These are phyloP conservation scores for Tipula confusa DNA, from an alignment of 2,888 invertebrate species.

Conservation along the genomic window DNA sequence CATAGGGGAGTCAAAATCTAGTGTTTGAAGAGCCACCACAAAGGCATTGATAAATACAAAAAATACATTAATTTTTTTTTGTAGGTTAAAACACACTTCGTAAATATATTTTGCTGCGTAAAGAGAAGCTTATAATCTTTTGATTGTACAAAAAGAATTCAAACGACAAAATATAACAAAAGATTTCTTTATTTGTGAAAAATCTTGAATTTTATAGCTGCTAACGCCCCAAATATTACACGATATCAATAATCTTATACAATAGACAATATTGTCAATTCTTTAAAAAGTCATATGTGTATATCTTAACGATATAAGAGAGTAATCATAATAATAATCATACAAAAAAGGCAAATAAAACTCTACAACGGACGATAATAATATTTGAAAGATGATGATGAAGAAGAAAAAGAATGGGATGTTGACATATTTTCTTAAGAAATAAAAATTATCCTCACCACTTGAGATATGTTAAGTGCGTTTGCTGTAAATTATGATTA, in stretches of 20 bases:
- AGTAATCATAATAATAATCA: constrained; percentile 16
- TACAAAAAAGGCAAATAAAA: background rate
- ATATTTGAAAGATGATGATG: background rate
- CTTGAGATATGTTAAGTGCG: constrained; percentile 25
- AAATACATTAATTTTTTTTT: too few species aligned
- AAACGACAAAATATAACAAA: background rate
- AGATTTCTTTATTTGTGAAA: background rate
- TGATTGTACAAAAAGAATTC: too few species aligned
- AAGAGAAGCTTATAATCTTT: too few species aligned
- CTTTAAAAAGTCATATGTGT: background rate
- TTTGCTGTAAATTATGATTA: constrained; percentile 25
- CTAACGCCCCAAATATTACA: constrained; percentile 5
- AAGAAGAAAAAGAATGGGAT: background rate
- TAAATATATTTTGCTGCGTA: too few species aligned
- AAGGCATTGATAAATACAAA: too few species aligned
- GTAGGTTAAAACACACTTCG: too few species aligned
- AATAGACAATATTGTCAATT: constrained; percentile 3
- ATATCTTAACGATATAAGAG: background rate
- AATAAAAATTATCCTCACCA: constrained; percentile 12
- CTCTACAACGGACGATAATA: background rate
- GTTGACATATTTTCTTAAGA: constrained; percentile 16
- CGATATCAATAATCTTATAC: background rate
- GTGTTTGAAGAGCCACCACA: too few species aligned
- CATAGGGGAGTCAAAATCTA: too few species aligned
- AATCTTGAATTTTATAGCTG: background rate